Evolutionary conservation across 2,888 invertebrate genomes (phyloP).

Genomic region (Agrilus cyanescens): DNA sequence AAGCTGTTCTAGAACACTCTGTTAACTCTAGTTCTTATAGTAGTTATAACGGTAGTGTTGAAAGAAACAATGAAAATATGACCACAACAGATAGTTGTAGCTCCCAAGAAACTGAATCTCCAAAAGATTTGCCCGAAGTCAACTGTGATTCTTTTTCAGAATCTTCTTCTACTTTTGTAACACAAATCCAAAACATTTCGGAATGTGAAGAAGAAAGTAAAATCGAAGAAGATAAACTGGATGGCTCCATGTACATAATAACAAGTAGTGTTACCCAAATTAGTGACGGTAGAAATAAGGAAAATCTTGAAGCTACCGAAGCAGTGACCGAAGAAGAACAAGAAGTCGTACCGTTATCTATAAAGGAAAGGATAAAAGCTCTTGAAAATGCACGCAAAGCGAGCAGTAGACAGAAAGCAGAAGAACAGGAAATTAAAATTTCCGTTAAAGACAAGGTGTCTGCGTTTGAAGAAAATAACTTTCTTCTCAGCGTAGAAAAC

Average conservation of each 20-base stretch:
- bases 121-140: not conserved
- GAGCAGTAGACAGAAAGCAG: slow-evolving; percentile 16
- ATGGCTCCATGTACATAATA: too few relatives aligned
- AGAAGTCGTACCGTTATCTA: slow-evolving; percentile 23
- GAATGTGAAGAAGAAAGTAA: slow-evolving; percentile 7
- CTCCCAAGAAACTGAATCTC: not conserved
- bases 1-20: slow-evolving; percentile 17
- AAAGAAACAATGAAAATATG: slow-evolving; percentile 10
- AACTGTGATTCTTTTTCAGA: too few relatives aligned
- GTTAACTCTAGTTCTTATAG: slow-evolving; percentile 30
- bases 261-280: not conserved
- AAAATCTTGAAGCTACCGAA: slow-evolving; percentile 14
- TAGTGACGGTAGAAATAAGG: slow-evolving; percentile 10
- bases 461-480: slow-evolving; percentile 15
- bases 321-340: slow-evolving; percentile 9
- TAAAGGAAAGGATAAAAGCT: slow-evolving; percentile 31
- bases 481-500: not conserved
- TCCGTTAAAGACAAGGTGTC: slow-evolving; percentile 22
- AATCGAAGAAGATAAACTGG: not conserved
- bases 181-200: slow-evolving; percentile 2
- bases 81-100: slow-evolving; percentile 12
- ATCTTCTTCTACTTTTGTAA: too few relatives aligned
- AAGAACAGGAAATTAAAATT: slow-evolving; percentile 18
- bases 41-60: slow-evolving; percentile 21
- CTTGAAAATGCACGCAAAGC: slow-evolving; percentile 25